phyloP scores from a whole-genome alignment of 2,888 invertebrate species.

The Xestia sexstrigata region DNA sequence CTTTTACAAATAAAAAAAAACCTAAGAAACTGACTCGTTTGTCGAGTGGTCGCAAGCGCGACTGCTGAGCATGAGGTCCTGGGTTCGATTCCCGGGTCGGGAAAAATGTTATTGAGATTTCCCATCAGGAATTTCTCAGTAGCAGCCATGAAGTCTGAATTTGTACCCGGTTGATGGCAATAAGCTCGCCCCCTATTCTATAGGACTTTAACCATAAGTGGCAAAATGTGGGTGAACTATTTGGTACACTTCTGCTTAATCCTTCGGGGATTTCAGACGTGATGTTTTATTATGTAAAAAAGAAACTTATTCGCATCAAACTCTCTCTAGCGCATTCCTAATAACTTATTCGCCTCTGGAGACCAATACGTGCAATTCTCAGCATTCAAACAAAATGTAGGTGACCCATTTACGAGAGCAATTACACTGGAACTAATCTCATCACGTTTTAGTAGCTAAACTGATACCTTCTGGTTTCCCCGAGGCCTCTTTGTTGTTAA shows the following conservation, averaged over 20 bases:
- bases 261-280: background rate
- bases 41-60: background rate
- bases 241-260: background rate
- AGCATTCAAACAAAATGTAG: slow-evolving; percentile 52
- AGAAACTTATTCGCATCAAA: background rate
- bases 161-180: background rate
- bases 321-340: background rate
- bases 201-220: background rate
- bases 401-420: slow-evolving; percentile 55
- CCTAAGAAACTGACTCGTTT: background rate
- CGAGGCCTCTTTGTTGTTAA: slow-evolving; percentile 53
- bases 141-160: background rate
- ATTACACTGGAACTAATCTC: slow-evolving; percentile 60
- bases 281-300: background rate
- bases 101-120: background rate
- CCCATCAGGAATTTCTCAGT: background rate
- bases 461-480: slow-evolving; percentile 44
- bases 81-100: background rate
- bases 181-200: background rate
- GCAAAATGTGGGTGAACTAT: background rate
- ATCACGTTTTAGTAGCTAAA: slow-evolving; percentile 52
- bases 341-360: slow-evolving; percentile 37
- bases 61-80: no score
- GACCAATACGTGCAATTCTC: slow-evolving; percentile 48
- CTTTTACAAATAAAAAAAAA: background rate